Evolutionary conservation across 2,888 invertebrate species (phyloP).

Genomic region (Drosophila glabriapex): DNA sequence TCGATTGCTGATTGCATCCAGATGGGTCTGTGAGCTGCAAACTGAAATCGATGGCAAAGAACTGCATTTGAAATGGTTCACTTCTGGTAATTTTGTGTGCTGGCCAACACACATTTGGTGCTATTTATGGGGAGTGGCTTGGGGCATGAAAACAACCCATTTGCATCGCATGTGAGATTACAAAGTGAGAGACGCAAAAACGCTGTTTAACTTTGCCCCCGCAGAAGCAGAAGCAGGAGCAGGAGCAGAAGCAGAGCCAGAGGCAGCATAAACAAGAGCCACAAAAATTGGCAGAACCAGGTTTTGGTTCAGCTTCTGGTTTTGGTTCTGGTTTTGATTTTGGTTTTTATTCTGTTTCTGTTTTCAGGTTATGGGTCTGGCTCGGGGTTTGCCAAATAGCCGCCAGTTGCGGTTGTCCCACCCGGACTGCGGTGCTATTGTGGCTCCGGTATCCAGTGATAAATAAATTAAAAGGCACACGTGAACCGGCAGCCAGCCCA

Average conservation of each 20-base stretch:
- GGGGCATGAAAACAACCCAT: conserved; percentile 2
- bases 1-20: not conserved
- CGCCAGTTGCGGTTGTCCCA: conserved; percentile 29
- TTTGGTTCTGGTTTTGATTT: not conserved
- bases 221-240: not conserved
- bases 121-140: not conserved
- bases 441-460: conserved; percentile 49
- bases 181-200: conserved; percentile 21
- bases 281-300: conserved; percentile 60
- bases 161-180: conserved; percentile 34
- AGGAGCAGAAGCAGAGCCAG: no score
- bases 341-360: not conserved
- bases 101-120: not conserved
- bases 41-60: not conserved
- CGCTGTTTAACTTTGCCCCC: conserved; percentile 40
- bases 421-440: conserved; percentile 20
- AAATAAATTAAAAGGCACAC: conserved; percentile 79
- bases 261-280: conserved; percentile 59
- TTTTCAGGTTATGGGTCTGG: not conserved
- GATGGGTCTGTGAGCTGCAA: not conserved
- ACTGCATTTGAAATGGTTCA: conserved; percentile 4
- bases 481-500: conserved; percentile 66
- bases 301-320: not conserved
- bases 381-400: conserved; percentile 37
- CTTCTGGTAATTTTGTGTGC: not conserved